Conservation (phyloP, 2,113 vertebrate species). For the Dasyprocta punctata region DNA sequence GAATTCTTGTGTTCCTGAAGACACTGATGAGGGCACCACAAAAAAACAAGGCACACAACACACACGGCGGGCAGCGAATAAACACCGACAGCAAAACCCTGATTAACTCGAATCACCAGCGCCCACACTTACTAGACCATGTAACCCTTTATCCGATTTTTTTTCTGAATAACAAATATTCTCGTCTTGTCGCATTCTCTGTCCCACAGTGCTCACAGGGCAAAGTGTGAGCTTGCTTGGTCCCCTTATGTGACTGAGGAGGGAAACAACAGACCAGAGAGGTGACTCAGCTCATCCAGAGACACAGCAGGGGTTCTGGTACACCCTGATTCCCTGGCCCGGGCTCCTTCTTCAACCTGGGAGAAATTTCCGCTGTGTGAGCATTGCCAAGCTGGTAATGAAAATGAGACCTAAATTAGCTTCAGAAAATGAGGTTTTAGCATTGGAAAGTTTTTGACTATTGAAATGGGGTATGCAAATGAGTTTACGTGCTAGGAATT, state of each 20-base stretch:
- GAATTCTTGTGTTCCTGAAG: background rate
- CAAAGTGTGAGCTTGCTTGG: background rate
- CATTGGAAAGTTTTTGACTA: constrained; percentile 71
- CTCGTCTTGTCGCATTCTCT: background rate
- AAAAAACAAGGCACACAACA: background rate
- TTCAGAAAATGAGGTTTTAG: constrained; percentile 73
- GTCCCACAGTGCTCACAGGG: background rate
- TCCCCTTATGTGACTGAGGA: background rate
- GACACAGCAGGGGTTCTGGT: background rate
- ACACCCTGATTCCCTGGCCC: background rate
- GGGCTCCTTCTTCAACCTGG: constrained; percentile 22
- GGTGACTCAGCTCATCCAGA: constrained; percentile 12
- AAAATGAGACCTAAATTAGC: constrained; percentile 76
- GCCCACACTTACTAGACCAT: background rate
- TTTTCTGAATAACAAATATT: background rate
- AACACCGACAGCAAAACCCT: background rate
- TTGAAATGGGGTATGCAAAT: constrained; percentile 64
- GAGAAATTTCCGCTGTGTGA: constrained; percentile 55
- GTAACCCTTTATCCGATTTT: background rate
- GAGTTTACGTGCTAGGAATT: constrained; percentile 51
- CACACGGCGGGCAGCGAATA: rapidly evolving
- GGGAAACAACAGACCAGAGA: constrained; percentile 35
- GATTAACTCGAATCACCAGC: background rate
- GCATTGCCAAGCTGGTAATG: constrained; percentile 72
- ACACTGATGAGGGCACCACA: no score